Evolutionary conservation across 2,888 invertebrate genomes (phyloP).

Genomic region (Tridacna crocea): DNA sequence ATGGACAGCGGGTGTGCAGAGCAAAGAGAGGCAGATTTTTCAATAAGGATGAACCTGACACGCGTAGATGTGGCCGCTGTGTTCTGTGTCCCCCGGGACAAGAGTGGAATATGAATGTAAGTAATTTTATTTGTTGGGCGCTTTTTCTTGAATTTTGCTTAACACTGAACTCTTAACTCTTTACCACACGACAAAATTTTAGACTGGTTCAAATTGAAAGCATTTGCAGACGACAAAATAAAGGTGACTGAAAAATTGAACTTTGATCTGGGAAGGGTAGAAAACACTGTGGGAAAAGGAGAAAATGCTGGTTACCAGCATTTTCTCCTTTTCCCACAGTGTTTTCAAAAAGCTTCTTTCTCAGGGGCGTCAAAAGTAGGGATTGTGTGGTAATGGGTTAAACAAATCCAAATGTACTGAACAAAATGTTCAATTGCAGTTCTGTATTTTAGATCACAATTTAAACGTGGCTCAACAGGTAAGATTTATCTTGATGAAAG

Average conservation of each 20-base stretch:
- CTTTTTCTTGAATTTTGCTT: no score
- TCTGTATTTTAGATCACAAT: no score
- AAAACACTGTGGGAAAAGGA: no score
- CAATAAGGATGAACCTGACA: background rate
- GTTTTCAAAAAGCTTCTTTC: background rate
- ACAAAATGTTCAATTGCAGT: background rate
- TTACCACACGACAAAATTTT: no score
- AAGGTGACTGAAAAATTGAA: no score
- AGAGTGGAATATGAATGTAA: conserved; percentile 9
- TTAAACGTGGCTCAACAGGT: no score
- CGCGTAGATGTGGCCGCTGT: background rate
- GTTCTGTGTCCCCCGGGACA: background rate
- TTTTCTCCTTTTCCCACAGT: background rate
- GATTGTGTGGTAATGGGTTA: background rate
- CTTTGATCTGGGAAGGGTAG: no score
- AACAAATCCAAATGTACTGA: background rate
- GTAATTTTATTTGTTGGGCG: background rate
- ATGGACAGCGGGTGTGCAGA: background rate
- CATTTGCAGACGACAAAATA: no score
- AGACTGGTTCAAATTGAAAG: no score
- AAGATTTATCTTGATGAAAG: no score
- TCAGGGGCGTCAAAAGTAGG: background rate
- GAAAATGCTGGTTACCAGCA: background rate
- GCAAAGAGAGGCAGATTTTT: background rate
- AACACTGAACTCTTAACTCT: no score